Conservation (phyloP, 2,113 vertebrate species). For the Marcusenius ussheri region DNA sequence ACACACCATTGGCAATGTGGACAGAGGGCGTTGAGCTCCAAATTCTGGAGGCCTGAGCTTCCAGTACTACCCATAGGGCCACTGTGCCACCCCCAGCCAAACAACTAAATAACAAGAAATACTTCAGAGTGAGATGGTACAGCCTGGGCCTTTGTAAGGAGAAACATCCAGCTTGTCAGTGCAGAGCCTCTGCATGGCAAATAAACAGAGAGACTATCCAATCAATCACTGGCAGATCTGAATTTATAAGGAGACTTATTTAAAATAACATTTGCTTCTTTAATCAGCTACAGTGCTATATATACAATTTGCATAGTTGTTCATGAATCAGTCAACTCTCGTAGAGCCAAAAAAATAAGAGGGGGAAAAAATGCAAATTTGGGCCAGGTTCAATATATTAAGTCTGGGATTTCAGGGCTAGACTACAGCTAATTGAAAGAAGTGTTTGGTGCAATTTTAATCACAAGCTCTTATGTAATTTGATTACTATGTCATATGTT, state of each 20-base stretch:
- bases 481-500: conserved; percentile 34
- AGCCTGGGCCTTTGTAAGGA: background rate
- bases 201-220: background rate
- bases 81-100: background rate
- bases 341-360: background rate
- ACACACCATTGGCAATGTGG: background rate
- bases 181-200: background rate
- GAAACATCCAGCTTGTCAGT: too few species aligned
- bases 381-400: conserved; percentile 16
- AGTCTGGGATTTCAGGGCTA: conserved; percentile 25
- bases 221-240: background rate
- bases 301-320: conserved; percentile 29
- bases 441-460: conserved; percentile 30
- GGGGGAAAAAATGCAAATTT: background rate
- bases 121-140: background rate
- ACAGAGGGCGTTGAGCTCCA: background rate
- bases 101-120: background rate
- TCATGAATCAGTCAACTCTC: conserved; percentile 24
- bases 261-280: conserved; percentile 20
- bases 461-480: conserved; percentile 34
- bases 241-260: conserved; percentile 18
- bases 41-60: background rate
- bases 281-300: conserved; percentile 28
- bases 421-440: conserved; percentile 28
- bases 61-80: background rate